Conservation (phyloP, 2,797 vertebrate genomes). For the Pempheris klunzingeri region DNA sequence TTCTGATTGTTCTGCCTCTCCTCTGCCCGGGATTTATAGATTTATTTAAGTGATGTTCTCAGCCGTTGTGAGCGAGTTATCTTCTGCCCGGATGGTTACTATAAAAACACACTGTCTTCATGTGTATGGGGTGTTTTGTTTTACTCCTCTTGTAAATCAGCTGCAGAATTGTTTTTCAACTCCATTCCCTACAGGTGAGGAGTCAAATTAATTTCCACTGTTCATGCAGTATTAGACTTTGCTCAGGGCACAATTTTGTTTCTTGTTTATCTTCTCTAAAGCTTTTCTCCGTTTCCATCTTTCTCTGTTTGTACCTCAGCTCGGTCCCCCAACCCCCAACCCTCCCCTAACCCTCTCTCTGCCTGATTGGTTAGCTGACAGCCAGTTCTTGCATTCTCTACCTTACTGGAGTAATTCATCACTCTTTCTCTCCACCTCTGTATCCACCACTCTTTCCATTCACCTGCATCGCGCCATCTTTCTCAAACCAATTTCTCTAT, state of each 20-base stretch:
- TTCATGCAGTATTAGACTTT: neutral
- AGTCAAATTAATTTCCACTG: slow-evolving; percentile 22
- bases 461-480: slow-evolving; percentile 47
- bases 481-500: slow-evolving; percentile 46
- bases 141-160: slow-evolving; percentile 29
- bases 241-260: neutral
- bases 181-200: slow-evolving; percentile 30
- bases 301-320: slow-evolving; percentile 10
- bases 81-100: slow-evolving; percentile 40
- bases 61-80: slow-evolving; percentile 22
- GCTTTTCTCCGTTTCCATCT: slow-evolving; percentile 13
- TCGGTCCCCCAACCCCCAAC: neutral
- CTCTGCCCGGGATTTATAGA: slow-evolving; percentile 31
- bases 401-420: slow-evolving; percentile 56
- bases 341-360: slow-evolving; percentile 23
- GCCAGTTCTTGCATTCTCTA: slow-evolving; percentile 37
- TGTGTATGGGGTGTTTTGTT: neutral
- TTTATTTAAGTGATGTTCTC: slow-evolving; percentile 54
- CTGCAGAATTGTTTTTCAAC: slow-evolving; percentile 24
- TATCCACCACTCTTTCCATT: slow-evolving; percentile 26
- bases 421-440: slow-evolving; percentile 34
- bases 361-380: slow-evolving; percentile 63
- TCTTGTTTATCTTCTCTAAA: slow-evolving; percentile 9
- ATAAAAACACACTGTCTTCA: slow-evolving; percentile 18
- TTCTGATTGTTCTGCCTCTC: slow-evolving; percentile 34